Base-by-base conservation (phyloP, 2,113 vertebrate species). In the Agapornis roseicollis region DNA sequence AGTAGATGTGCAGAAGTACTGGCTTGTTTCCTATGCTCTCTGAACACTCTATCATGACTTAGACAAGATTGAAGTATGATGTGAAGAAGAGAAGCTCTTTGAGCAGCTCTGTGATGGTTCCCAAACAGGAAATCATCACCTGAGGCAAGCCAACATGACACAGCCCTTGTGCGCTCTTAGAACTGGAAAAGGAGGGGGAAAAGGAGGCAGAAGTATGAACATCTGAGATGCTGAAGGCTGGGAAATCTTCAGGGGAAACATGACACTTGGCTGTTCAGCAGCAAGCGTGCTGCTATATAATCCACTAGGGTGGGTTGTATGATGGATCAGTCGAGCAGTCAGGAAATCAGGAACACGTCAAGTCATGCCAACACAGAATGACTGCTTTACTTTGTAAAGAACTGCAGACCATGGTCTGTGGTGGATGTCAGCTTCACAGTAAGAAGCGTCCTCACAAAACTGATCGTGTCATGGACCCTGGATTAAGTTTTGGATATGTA, bases 381-480 rank as follows among this genome's bases (percentile, higher is more conserved):
- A 44, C 33, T 77, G 53, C 42, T 56, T 69, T 17, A 50, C 10
- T 61, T 69, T 35, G 58, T 46, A 68, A 22, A 70, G 53, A 74
- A 10, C 49, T 87, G 60, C 60, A 85, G 73, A 61, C 13, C 3
- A 2, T 1, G 0, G 20, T 27, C 29, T 52, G 13, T 10, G 28
- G n/a, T 55, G 19, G 68, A 71, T 85, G 10, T 13, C n/a, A 24
- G 23, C 25, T 15, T 55, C 44, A 50, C 0, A 0, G 31, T 28
- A 73, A 71, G 28, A 56, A 91, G 28, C 7, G 13, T 78, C 60
- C 42, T 61, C 27, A 35, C 44, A 68, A 65, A 91, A 79, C 37
- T 7, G 31, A 41, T 11, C 42, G 42, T 70, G 31, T 24, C 39
- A 53, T 0, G 0, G 20, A 55, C 2, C 14, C 23, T 88, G 64